Evolutionary conservation across 2,888 invertebrate genomes (phyloP).

Genomic region (Xestobium rufovillosum): DNA sequence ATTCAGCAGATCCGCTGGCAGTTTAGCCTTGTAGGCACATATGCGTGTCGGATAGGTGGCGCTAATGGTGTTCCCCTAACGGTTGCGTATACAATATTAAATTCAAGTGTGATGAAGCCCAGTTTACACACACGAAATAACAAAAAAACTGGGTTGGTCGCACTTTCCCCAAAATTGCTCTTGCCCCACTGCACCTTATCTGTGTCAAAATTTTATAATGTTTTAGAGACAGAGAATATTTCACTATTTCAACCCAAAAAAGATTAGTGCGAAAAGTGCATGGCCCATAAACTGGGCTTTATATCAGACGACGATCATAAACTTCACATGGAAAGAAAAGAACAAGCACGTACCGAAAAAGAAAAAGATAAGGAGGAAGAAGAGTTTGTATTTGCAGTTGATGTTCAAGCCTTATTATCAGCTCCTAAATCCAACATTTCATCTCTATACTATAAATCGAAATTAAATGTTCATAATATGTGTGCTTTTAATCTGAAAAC

Average conservation of each 20-base stretch:
- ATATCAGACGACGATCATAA: constrained; percentile 18
- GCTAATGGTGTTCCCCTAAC: no score
- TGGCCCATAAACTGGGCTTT: constrained; percentile 21
- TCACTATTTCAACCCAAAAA: constrained; percentile 24
- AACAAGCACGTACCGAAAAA: constrained; percentile 24
- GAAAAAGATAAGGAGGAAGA: constrained; percentile 22
- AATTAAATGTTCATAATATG: no score
- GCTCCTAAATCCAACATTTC: constrained; percentile 21
- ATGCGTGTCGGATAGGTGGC: no score
- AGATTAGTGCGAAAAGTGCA: constrained; percentile 24
- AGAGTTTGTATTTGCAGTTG: constrained; percentile 20
- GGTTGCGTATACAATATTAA: no score
- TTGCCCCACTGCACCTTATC: no score
- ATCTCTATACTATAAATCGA: constrained; percentile 22
- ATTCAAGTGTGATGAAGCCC: no score
- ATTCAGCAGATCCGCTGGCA: no score
- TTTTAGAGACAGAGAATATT: constrained; percentile 14
- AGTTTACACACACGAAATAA: no score
- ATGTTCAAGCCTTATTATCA: constrained; percentile 25
- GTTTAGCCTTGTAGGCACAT: no score
- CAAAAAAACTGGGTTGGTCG: no score
- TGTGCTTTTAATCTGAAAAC: no score
- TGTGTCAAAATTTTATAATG: constrained; percentile 15
- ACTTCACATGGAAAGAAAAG: constrained; percentile 20
- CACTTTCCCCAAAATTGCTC: no score